Evolutionary conservation across 2,888 invertebrate species (phyloP), one percentile per base, ranked within the genome.

Genomic region (Tiphia femorata): DNA sequence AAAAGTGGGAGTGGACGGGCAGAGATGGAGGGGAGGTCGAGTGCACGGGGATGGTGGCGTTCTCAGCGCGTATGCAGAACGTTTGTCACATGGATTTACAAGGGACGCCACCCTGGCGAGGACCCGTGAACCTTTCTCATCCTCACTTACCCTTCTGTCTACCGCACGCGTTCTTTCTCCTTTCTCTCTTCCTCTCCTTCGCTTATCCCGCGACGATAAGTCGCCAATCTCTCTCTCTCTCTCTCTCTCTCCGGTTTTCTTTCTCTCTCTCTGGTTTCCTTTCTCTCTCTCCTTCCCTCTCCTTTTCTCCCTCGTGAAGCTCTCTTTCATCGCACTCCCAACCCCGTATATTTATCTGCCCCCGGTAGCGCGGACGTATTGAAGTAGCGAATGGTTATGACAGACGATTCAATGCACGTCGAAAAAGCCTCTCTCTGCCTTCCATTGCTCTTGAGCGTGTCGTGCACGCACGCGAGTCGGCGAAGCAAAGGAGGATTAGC

Each of bases 331-430:
- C 50, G 47, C 10, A 25, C 30, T 7, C 17, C 27, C 27, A 16
- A 16, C 3, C 27, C 29, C 8, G 2, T 17, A 10, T 10, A 10
- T 27, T 17, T 25, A 14, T 14, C 12, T 19, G 10, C n/a, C 6
- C 17, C 29, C 17, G n/a, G 12, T 16, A n/a, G 12, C 52, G 44
- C 4, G n/a, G 40, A 56, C 53, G 52, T 60, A 51, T 60, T 49
- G 52, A 52, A 55, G 51, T 47, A 27, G 51, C 51, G 59, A 68
- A 54, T 62, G 67, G 54, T 62, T 67, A 55, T 54, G 68, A 68
- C 65, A 68, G 69, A 62, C 47, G 60, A 58, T 63, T 66, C 63
- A 57, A 69, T 63, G 54, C 46, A 17, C 30, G 17, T 25, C 44
- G 20, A 48, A n/a, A n/a, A n/a, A 52, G 48, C 25, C 42, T 12